Percentiles rank a stretch among this genome's conserved stretches.
Evolutionary conservation across 2,113 vertebrate species (phyloP).

Genomic region (Thamnophis sirtalis): DNA sequence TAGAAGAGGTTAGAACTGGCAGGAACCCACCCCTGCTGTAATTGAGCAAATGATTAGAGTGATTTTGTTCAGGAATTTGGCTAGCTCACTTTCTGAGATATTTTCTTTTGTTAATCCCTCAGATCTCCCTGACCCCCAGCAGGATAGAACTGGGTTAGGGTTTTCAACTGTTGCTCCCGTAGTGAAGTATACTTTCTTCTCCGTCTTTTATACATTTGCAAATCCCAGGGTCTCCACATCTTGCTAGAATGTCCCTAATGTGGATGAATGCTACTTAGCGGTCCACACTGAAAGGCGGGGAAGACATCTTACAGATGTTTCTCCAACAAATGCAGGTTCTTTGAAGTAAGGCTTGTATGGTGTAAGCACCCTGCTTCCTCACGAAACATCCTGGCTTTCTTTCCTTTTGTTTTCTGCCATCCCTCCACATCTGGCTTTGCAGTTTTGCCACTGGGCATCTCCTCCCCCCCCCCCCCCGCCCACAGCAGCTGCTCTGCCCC

Average conservation of each 20-base stretch:
- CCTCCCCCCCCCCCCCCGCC: background rate
- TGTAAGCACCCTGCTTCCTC: background rate
- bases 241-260: background rate
- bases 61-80: background rate
- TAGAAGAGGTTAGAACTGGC: too few relatives aligned
- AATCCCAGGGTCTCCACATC: background rate
- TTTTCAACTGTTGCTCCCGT: background rate
- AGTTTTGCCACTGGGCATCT: background rate
- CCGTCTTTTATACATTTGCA: background rate
- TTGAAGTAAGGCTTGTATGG: background rate
- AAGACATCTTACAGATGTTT: background rate
- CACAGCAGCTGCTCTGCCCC: constrained; percentile 6
- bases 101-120: background rate
- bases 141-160: background rate
- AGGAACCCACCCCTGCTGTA: background rate
- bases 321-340: background rate
- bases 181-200: background rate
- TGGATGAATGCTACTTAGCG: background rate
- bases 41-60: background rate
- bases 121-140: background rate
- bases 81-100: background rate
- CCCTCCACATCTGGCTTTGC: background rate
- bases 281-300: background rate
- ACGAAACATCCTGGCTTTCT: background rate
- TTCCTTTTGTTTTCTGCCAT: background rate